phyloP scores from a whole-genome alignment of 2,888 invertebrate species.

The Tetranychus piercei region DNA sequence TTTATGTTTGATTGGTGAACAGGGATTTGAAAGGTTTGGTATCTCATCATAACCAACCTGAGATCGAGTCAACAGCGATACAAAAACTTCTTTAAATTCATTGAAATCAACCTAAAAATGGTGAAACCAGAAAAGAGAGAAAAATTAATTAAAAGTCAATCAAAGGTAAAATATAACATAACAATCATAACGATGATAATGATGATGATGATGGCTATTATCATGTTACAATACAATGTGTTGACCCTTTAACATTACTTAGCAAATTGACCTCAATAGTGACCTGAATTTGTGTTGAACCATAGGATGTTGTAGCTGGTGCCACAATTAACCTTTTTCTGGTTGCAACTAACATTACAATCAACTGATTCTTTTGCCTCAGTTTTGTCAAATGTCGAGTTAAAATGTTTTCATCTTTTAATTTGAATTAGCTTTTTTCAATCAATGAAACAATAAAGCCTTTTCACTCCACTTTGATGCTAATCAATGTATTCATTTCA shows the following conservation, averaged over 20 bases:
- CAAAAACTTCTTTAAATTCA: slow-evolving; percentile 28
- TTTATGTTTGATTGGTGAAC: not conserved
- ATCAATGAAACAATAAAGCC: too few relatives aligned
- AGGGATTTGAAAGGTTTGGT: not conserved
- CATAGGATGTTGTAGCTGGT: too few relatives aligned
- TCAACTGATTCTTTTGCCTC: not conserved
- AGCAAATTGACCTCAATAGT: too few relatives aligned
- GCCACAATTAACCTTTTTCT: not conserved
- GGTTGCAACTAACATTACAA: not conserved
- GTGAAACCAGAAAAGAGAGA: not conserved
- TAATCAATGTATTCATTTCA: too few relatives aligned
- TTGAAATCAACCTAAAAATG: slow-evolving; percentile 26
- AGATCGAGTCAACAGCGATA: slow-evolving; percentile 26
- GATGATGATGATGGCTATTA: too few relatives aligned
- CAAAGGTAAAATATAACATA: not conserved
- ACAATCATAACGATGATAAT: too few relatives aligned
- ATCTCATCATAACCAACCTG: slow-evolving; percentile 13
- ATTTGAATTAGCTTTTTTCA: too few relatives aligned
- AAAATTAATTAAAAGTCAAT: not conserved
- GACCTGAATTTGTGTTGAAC: too few relatives aligned
- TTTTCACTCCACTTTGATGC: too few relatives aligned
- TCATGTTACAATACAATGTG: too few relatives aligned
- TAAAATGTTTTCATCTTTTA: too few relatives aligned
- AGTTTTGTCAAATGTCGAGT: not conserved
- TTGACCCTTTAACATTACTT: too few relatives aligned